These are phyloP conservation scores for Myathropa florea DNA, from an alignment of 2,888 invertebrate species.

Conservation along the genomic window DNA sequence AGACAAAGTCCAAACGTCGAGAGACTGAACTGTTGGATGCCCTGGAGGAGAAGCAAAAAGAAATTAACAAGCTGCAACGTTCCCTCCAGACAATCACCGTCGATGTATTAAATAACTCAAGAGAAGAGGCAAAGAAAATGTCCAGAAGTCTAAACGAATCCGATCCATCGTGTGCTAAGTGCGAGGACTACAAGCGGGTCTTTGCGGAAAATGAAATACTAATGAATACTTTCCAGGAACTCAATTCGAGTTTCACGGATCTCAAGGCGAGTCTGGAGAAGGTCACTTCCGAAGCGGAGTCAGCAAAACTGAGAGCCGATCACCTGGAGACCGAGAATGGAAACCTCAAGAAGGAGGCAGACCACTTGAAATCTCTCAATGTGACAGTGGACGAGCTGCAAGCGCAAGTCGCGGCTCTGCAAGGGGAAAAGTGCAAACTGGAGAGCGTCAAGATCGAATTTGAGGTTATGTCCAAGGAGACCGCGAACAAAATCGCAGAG, in stretches of 20 bases:
- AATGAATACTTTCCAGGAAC: conserved; percentile 42
- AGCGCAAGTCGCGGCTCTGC: conserved; percentile 22
- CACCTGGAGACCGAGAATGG: conserved; percentile 61
- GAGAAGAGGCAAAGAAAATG: conserved; percentile 74
- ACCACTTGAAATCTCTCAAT: conserved; percentile 26
- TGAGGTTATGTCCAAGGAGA: conserved; percentile 52
- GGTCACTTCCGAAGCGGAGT: conserved; percentile 34
- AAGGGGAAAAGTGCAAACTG: conserved; percentile 54
- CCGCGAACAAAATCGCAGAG: conserved; percentile 50
- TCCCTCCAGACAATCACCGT: conserved; percentile 71
- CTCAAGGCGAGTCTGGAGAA: conserved; percentile 29
- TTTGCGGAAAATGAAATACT: conserved; percentile 72
- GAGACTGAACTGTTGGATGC: conserved; percentile 83
- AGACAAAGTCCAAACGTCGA: conserved; percentile 82
- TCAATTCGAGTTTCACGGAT: conserved; percentile 12
- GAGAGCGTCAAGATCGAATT: conserved; percentile 48
- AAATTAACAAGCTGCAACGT: conserved; percentile 73
- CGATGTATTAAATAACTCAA: conserved; percentile 74
- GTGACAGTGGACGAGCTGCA: conserved; percentile 31
- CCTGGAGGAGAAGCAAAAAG: conserved; percentile 79
- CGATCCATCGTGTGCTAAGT: conserved; percentile 73
- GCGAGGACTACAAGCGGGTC: conserved; percentile 73
- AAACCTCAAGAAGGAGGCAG: conserved; percentile 42
- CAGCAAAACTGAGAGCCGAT: conserved; percentile 45
- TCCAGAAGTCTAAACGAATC: conserved; percentile 67